Conservation (phyloP, 2,888 invertebrate genomes). For the Eulithis prunata region DNA sequence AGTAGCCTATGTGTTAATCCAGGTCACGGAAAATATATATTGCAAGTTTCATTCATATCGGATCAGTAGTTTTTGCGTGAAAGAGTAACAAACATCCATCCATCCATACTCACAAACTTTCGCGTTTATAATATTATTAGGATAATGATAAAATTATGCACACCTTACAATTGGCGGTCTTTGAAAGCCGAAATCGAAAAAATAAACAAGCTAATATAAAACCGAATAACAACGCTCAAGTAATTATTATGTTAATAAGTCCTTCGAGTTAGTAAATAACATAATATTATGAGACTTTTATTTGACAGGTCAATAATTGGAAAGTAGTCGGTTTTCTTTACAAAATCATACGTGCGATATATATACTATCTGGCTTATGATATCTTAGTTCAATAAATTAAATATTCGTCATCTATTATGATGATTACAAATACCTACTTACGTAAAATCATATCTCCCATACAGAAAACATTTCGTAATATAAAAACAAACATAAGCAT, state of each 20-base stretch:
- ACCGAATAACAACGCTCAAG: background rate
- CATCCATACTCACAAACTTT: too few relatives aligned
- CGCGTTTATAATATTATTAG: too few relatives aligned
- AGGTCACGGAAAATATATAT: too few relatives aligned
- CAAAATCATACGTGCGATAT: background rate
- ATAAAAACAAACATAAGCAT: too few relatives aligned
- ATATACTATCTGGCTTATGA: constrained; percentile 14
- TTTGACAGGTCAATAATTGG: constrained; percentile 21
- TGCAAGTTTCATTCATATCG: too few relatives aligned
- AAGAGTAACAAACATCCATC: too few relatives aligned
- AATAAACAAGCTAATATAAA: constrained; percentile 12
- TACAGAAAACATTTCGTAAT: too few relatives aligned
- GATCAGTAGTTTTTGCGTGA: too few relatives aligned
- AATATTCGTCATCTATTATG: background rate
- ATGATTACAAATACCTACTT: constrained; percentile 12
- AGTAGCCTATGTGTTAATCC: too few relatives aligned
- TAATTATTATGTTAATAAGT: constrained; percentile 5
- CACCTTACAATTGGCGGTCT: background rate
- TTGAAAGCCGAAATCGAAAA: constrained; percentile 5
- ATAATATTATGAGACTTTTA: constrained; percentile 6
- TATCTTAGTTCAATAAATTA: constrained; percentile 11
- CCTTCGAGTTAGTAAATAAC: constrained; percentile 3
- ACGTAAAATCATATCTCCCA: constrained; percentile 17
- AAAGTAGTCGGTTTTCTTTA: constrained; percentile 14
- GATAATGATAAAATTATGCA: constrained; percentile 28